Evolutionary conservation across 2,797 vertebrate genomes (phyloP), one percentile per base, ranked within the genome.

Genomic region (Morus bassanus): DNA sequence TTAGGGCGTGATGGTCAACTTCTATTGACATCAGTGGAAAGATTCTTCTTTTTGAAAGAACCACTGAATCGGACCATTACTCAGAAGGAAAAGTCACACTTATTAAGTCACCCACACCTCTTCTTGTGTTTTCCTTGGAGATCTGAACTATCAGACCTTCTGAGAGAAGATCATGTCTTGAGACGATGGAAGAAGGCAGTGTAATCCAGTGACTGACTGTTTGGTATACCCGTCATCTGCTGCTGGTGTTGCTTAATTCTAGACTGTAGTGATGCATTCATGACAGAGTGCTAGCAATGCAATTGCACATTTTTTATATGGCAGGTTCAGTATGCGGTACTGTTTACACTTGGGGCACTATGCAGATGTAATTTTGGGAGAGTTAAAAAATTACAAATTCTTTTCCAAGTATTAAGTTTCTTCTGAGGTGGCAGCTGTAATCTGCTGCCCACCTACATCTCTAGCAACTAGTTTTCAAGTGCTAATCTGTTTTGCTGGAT

Each of bases 11-110:
- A 53, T 74, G 74, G 31, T 79, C 83, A 85, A 56, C 51, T 76
- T 84, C 65, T 78, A 43, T 76, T 95, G 89, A 91, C 48, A 63
- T 87, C 90, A 96, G 64, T 75, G 60, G 83, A 88, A 96, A 88
- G 73, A 90, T 35, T 69, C 23, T 84, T 85, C 54, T 72, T 88
- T 88, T 77, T 86, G 73, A 84, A 95, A 95, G 76, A 91, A 75
- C 73, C 61, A 69, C 69, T 67, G 59, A 86, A 65, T 6, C 3
- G 67, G 48, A 59, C 57, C 69, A 94, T 97, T 96, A 94, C 74
- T 96, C 85, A 91, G 77, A 94, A 88, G 46, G 54, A 85, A 93
- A 94, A 69, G n/a, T 82, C 69, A 59, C 33, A 70, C n/a, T 77
- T 81, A 85, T 50, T 89, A 63, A 89, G 48, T 82, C 77, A 93